phyloP scores from a whole-genome alignment of 2,113 vertebrate species.

The Rhinopithecus roxellana region DNA sequence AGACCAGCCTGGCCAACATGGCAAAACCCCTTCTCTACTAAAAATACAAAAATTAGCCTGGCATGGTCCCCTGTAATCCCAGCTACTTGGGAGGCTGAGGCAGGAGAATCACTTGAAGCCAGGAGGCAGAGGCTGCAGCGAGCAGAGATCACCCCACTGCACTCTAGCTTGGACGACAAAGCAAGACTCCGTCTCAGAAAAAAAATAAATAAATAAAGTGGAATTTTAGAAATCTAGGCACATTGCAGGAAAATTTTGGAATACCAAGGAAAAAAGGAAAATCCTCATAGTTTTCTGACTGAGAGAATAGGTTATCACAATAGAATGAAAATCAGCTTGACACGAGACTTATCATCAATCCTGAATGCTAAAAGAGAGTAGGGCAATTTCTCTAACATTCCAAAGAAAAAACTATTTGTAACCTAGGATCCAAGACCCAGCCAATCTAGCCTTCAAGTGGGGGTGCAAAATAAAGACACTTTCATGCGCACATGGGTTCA shows the following conservation, averaged over 20 bases:
- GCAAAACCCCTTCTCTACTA: too few relatives aligned
- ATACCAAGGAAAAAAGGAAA: neutral
- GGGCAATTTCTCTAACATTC: neutral
- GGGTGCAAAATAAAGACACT: neutral
- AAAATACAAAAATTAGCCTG: too few relatives aligned
- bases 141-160: too few relatives aligned
- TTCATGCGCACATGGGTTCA: neutral
- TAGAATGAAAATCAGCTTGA: neutral
- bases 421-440: neutral
- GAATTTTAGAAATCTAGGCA: slow-evolving; percentile 1
- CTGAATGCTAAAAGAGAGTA: neutral
- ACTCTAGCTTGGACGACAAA: too few relatives aligned
- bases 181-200: too few relatives aligned
- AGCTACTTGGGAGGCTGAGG: too few relatives aligned
- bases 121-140: too few relatives aligned
- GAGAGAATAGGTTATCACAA: neutral
- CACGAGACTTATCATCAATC: neutral
- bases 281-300: neutral
- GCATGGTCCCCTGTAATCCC: too few relatives aligned
- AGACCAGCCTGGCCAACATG: too few relatives aligned
- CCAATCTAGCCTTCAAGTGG: neutral
- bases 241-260: neutral
- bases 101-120: too few relatives aligned
- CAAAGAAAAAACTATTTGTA: neutral
- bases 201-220: neutral